Conservation (phyloP, 1,140 invertebrate genomes). For the Adelges cooleyi region DNA sequence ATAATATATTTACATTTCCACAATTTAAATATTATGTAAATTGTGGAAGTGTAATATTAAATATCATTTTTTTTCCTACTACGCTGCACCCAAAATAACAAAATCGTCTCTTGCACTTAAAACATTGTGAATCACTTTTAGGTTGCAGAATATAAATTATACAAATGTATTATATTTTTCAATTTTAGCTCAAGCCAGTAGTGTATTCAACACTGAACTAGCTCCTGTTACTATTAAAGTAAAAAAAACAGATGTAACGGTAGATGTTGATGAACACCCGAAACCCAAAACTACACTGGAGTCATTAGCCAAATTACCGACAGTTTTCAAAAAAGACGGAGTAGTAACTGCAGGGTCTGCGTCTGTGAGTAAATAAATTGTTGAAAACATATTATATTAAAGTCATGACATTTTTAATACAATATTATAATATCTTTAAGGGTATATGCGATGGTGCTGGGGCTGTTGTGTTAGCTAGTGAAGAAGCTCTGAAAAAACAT, state of each 20-base stretch:
- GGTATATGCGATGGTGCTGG: slow-evolving; percentile 94
- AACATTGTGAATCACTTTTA: too few relatives aligned
- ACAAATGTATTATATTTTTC: too few relatives aligned
- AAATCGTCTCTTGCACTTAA: too few relatives aligned
- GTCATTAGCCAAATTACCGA: slow-evolving; percentile 64
- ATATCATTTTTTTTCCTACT: too few relatives aligned
- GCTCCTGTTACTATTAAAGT: slow-evolving; percentile 72
- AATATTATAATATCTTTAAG: slow-evolving; percentile 39
- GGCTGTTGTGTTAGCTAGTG: slow-evolving; percentile 77
- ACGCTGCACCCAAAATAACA: too few relatives aligned
- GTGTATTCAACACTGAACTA: slow-evolving; percentile 83
- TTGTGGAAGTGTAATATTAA: too few relatives aligned
- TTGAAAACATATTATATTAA: not conserved
- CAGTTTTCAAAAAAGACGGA: slow-evolving; percentile 93
- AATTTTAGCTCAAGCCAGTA: slow-evolving; percentile 66
- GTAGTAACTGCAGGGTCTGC: slow-evolving; percentile 91
- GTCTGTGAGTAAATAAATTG: slow-evolving; percentile 54
- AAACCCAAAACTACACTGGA: slow-evolving; percentile 77
- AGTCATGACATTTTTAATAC: not conserved
- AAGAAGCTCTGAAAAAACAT: slow-evolving; percentile 72
- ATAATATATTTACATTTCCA: too few relatives aligned
- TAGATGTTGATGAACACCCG: slow-evolving; percentile 90
- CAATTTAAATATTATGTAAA: too few relatives aligned
- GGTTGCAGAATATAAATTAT: too few relatives aligned
- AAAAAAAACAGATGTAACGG: slow-evolving; percentile 64